A percentile compares a stretch with the other conserved stretches of the same genome.
phyloP scores from a whole-genome alignment of 2,797 vertebrate species.

The Sebastes kiyomatsui region DNA sequence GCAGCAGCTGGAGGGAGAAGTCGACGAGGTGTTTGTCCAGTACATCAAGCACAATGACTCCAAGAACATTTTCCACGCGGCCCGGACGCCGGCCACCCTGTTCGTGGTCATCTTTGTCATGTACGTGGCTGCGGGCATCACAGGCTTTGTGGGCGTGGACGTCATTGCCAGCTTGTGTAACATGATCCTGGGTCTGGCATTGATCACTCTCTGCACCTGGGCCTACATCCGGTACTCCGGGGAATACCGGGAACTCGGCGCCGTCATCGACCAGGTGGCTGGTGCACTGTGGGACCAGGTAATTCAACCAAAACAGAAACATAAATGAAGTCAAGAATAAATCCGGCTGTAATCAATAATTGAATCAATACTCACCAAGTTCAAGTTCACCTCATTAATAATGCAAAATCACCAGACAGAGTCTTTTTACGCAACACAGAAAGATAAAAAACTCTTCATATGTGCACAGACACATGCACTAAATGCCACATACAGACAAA shows the following conservation, averaged over 20 bases:
- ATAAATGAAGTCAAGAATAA: background rate
- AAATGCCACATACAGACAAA: no score
- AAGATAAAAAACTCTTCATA: background rate
- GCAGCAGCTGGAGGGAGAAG: conserved; percentile 93
- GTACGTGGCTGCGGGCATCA: conserved; percentile 95
- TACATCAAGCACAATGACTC: conserved; percentile 99
- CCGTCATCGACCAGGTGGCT: conserved; percentile 98
- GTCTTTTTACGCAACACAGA: background rate
- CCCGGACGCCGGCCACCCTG: conserved; percentile 96
- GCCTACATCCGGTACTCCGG: conserved; percentile 99
- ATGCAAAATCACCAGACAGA: background rate
- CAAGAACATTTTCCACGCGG: conserved; percentile 99
- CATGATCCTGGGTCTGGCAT: conserved; percentile 97
- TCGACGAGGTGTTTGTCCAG: conserved; percentile 96
- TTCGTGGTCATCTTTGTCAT: conserved; percentile 99
- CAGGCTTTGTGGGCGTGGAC: conserved; percentile 96
- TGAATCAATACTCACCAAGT: background rate
- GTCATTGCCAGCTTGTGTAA: conserved; percentile 98
- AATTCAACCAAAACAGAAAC: conserved; percentile 12
- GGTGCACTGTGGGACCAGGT: conserved; percentile 99
- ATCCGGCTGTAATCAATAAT: background rate
- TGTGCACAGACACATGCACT: no score
- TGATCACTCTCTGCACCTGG: conserved; percentile 98
- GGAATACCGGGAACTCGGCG: conserved; percentile 96
- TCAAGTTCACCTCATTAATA: background rate